Evolutionary conservation across 2,113 vertebrate genomes (phyloP), one percentile per base, ranked within the genome.

Genomic region (Epinephelus fuscoguttatus): DNA sequence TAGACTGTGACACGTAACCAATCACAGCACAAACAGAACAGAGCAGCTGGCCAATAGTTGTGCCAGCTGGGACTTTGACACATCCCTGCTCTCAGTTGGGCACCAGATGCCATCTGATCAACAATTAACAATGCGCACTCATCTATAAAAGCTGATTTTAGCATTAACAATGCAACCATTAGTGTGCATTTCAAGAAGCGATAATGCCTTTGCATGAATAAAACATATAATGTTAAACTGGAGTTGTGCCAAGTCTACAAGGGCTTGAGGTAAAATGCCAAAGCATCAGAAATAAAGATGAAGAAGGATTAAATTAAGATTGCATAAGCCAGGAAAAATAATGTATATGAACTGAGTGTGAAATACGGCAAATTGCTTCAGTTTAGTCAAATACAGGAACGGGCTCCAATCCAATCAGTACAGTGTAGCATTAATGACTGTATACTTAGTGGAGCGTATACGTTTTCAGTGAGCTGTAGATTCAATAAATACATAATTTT

Each of bases 21-120:
- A 89, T 91, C 78, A 70, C 56, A 84, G 60, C 87, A 73, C 69
- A 84, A 62, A 67, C 27, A 75, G 30, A 82, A 84, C 52, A 0
- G 23, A 78, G 82, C 84, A 90, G 80, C 86, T 87, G 90, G 82
- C 75, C 80, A 87, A 69, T 64, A 37, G 59, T 52, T 25, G 37
- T 18, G 76, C 76, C 88, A 87, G 71, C 85, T 88, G 77, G 77
- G 88, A 81, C 81, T 23, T 21, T 50, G 61, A 87, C 78, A 88
- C 74, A 64, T 68, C 50, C 21, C 30, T 82, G 77, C 56, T 76
- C 77, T 77, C 75, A 70, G 15, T 64, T 73, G 73, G 60, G 85
- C 67, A 73, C 72, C 88, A 89, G 77, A 87, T 86, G 87, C 59
- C 80, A 55, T 90, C 87, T 87, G 78, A 93, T 88, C 86, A 88